These are phyloP conservation scores for Drosophila ananassae DNA, from an alignment of 1,140 invertebrate species.

Conservation along the genomic window DNA sequence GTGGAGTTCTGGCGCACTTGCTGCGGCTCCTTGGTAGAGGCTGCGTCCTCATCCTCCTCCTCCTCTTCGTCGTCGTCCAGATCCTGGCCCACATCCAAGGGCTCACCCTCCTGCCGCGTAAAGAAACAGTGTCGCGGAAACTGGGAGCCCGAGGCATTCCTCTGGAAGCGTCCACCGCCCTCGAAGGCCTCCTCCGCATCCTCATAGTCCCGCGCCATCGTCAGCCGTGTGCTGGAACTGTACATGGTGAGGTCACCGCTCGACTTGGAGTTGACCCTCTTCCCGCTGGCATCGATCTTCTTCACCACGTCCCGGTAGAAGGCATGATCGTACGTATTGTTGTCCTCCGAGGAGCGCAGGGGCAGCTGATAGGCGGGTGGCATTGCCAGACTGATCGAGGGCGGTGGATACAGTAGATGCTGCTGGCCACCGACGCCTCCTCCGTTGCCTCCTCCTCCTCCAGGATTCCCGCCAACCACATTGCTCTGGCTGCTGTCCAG, in stretches of 20 bases:
- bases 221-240: slow-evolving; percentile 60
- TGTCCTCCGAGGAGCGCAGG: slow-evolving; percentile 42
- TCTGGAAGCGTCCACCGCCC: slow-evolving; percentile 65
- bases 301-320: slow-evolving; percentile 75
- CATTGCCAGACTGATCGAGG: background rate
- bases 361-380: slow-evolving; percentile 3
- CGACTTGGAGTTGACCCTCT: slow-evolving; percentile 79
- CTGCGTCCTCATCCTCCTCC: slow-evolving; percentile 2
- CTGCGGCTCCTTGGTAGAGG: background rate
- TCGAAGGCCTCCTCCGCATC: slow-evolving; percentile 30
- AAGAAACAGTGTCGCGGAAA: slow-evolving; percentile 81
- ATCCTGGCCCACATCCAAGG: background rate
- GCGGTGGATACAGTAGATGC: slow-evolving; percentile 9
- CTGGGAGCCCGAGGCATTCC: slow-evolving; percentile 75
- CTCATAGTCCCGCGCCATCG: slow-evolving; percentile 6
- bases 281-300: slow-evolving; percentile 62
- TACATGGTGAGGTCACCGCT: slow-evolving; percentile 82
- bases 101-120: slow-evolving; percentile 14
- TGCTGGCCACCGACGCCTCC: background rate
- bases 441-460: background rate
- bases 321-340: slow-evolving; percentile 81
- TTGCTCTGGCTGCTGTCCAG: slow-evolving; percentile 60
- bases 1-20: slow-evolving; percentile 53
- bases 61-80: slow-evolving; percentile 16
- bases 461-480: background rate